Evolutionary conservation across 2,888 invertebrate genomes (phyloP), one percentile per base, ranked within the genome.

Genomic region (Labia minor): DNA sequence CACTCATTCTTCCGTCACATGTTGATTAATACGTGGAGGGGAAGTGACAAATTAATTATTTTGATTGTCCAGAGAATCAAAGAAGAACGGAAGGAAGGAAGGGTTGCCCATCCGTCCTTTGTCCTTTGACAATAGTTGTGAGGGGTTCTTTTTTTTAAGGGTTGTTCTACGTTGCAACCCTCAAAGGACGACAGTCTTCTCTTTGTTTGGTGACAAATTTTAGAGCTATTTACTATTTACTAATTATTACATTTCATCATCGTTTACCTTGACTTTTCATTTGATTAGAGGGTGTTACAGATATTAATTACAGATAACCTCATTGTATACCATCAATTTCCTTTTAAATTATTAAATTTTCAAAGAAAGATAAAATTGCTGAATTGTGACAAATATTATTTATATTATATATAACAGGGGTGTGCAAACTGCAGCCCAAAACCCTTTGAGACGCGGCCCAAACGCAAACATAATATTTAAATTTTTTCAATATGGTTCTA

Each of bases 21-120:
- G 49, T 11, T 49, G 49, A 49, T 49, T 49, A 49, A 49, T 49
- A 11, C 49, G n/a, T 8, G 14, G 8, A 16, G n/a, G 49, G 49
- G 49, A 14, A 67, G 69, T 68, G 69, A 69, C 69, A 68, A 69
- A 69, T 69, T 69, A 69, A 69, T 69, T 69, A 68, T 69, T 69
- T 68, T 66, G 68, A 69, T 69, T 69, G 69, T 68, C 69, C 68
- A 26, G 66, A 65, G 63, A 49, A 16, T 49, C 49, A 49, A 49
- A 49, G 49, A 49, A 49, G 49, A 14, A 3, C 49, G 49, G 49
- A 49, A 49, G 49, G 49, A 49, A 49, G 49, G 49, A 49, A 49
- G 49, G 49, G 49, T 49, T 49, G 49, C 49, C 49, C 49, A 49
- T 49, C 49, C 49, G 49, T 49, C 49, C 49, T 49, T 49, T 49